Conservation (phyloP, 2,113 vertebrate species). For the Chaetorhynchus papuensis region DNA sequence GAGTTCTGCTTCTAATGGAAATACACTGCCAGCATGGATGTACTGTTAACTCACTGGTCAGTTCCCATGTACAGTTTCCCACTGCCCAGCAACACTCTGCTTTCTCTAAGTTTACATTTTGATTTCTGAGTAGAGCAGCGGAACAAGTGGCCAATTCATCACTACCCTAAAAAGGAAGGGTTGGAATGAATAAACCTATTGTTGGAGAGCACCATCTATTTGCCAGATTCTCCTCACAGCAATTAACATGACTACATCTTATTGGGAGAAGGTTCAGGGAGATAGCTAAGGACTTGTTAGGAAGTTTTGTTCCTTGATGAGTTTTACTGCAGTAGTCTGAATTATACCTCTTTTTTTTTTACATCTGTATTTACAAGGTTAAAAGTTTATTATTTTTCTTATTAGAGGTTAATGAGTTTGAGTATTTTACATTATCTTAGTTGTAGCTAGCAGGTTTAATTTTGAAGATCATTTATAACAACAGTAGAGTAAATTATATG, state of each 20-base stretch:
- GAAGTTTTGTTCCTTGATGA: conserved; percentile 30
- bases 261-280: conserved; percentile 46
- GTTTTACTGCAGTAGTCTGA: background rate
- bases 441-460: conserved; percentile 61
- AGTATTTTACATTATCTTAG: conserved; percentile 50
- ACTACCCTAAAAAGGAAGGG: conserved; percentile 14
- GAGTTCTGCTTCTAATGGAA: background rate
- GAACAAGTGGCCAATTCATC: conserved; percentile 52
- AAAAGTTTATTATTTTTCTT: conserved; percentile 17
- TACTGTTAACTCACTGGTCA: background rate
- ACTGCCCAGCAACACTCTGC: background rate
- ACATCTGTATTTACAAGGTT: conserved; percentile 23
- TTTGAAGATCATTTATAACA: conserved; percentile 70
- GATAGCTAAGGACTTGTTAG: conserved; percentile 1
- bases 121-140: conserved; percentile 27
- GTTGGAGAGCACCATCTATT: conserved; percentile 24
- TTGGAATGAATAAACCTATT: conserved; percentile 57
- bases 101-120: conserved; percentile 36
- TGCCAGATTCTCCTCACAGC: conserved; percentile 44
- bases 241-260: conserved; percentile 47
- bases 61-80: conserved; percentile 4
- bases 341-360: background rate
- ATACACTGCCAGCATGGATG: background rate
- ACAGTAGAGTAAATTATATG: conserved; percentile 57
- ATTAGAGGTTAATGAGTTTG: conserved; percentile 60